Evolutionary conservation across 2,113 vertebrate genomes (phyloP).

Genomic region (Bos javanicus): DNA sequence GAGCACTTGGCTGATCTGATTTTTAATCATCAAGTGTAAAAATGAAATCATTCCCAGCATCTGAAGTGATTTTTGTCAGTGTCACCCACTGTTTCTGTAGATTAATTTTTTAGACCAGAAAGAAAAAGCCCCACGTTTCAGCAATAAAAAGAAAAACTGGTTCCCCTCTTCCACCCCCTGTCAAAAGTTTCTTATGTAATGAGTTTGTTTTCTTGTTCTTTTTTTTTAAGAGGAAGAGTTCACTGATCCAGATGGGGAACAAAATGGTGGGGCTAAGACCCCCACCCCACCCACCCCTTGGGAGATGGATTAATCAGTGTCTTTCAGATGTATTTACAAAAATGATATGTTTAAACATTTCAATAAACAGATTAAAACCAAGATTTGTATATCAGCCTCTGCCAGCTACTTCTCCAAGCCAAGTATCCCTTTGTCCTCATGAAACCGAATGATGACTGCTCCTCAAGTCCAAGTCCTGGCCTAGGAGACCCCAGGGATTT

Average conservation of each 20-base stretch:
- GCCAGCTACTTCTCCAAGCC: conserved; percentile 31
- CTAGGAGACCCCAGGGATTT: background rate
- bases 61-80: background rate
- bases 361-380: conserved; percentile 37
- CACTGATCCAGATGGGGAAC: background rate
- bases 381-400: background rate
- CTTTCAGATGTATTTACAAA: conserved; percentile 25
- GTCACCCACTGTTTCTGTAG: background rate
- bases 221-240: background rate
- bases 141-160: background rate
- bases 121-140: background rate
- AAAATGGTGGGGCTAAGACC: background rate
- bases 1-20: background rate
- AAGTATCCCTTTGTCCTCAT: background rate
- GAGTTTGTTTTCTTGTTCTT: background rate
- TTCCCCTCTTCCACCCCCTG: background rate
- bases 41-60: background rate
- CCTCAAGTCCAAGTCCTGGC: background rate
- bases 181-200: background rate
- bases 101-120: background rate
- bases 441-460: background rate
- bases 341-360: conserved; percentile 38
- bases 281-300: background rate
- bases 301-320: background rate
- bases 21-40: background rate